A percentile compares a stretch with the other conserved stretches of the same genome.
Conservation (phyloP, 1,140 invertebrate genomes). For the Drosophila ananassae region DNA sequence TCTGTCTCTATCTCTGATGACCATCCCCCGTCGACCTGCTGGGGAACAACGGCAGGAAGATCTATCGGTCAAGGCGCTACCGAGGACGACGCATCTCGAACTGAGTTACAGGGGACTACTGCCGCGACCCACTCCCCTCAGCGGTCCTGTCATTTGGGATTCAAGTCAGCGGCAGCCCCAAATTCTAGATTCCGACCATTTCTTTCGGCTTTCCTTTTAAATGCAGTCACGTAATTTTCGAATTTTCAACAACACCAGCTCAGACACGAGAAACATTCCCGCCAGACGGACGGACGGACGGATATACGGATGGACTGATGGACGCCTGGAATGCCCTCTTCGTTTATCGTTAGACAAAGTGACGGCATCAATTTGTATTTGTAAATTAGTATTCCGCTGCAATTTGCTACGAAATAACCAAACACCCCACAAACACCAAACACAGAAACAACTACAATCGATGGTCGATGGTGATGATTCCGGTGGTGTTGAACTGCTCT, state of each 20-base stretch:
- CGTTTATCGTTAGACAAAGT: slow-evolving; percentile 55
- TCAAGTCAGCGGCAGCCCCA: slow-evolving; percentile 68
- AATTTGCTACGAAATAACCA: slow-evolving; percentile 72
- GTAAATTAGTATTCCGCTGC: slow-evolving; percentile 80
- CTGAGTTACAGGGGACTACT: too few species aligned
- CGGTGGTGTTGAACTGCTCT: slow-evolving; percentile 10
- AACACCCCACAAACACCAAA: slow-evolving; percentile 12
- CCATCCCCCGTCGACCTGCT: slow-evolving; percentile 1
- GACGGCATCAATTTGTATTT: slow-evolving; percentile 78
- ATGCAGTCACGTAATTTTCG: slow-evolving; percentile 80
- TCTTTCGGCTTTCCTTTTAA: slow-evolving; percentile 69
- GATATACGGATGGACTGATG: background rate
- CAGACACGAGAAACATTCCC: background rate
- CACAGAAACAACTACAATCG: slow-evolving; percentile 8
- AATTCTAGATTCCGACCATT: slow-evolving; percentile 77
- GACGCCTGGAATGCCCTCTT: slow-evolving; percentile 50
- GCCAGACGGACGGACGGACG: background rate
- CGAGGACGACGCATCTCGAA: background rate
- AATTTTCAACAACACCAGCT: slow-evolving; percentile 67
- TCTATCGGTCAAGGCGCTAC: slow-evolving; percentile 25
- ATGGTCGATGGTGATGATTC: slow-evolving; percentile 25
- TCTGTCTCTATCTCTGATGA: slow-evolving; percentile 51
- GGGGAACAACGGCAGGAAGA: background rate
- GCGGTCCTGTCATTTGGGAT: slow-evolving; percentile 66
- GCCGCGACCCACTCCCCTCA: background rate